phyloP scores from a whole-genome alignment of 2,113 vertebrate genomes.

The Callithrix jacchus region DNA sequence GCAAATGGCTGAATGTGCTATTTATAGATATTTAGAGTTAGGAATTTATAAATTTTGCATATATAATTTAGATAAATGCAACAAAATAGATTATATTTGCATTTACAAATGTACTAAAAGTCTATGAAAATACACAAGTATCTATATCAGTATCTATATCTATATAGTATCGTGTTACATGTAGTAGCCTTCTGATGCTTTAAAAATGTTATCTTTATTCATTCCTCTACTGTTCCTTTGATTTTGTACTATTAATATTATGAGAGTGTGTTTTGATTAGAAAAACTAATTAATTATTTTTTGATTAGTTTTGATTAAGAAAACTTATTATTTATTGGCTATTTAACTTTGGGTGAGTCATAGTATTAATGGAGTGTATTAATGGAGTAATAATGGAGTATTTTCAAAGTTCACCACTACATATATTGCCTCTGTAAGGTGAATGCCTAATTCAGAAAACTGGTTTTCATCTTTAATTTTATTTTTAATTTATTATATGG shows the following conservation, averaged over 20 bases:
- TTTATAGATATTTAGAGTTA: not conserved
- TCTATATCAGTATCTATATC: not conserved
- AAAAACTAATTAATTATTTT: not conserved
- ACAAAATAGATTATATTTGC: not conserved
- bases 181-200: not conserved
- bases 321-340: no score
- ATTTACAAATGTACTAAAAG: not conserved
- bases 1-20: not conserved
- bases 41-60: not conserved
- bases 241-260: not conserved
- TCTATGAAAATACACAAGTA: not conserved
- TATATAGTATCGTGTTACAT: not conserved
- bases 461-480: not conserved
- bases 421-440: not conserved
- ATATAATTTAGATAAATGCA: not conserved
- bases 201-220: not conserved
- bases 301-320: no score
- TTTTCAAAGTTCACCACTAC: not conserved
- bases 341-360: no score
- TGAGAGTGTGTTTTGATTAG: not conserved
- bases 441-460: not conserved
- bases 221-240: not conserved
- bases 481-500: not conserved
- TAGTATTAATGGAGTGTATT: no score
- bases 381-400: not conserved